Conservation (phyloP, 2,797 vertebrate species). For the Siniperca undulata region DNA sequence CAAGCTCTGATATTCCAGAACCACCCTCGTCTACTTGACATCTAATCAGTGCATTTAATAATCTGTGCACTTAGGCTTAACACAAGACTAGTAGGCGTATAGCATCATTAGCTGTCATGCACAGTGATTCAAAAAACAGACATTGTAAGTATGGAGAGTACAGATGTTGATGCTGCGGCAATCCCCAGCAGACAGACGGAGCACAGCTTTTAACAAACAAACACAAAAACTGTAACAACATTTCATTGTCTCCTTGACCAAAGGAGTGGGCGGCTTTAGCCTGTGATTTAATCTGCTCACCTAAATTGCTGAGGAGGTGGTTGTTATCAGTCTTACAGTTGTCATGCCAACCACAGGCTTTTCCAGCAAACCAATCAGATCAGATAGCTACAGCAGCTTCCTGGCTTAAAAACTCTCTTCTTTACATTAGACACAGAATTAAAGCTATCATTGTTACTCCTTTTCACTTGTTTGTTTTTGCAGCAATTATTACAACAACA, state of each 20-base stretch:
- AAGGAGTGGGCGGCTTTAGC: constrained; percentile 26
- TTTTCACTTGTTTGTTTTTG: neutral
- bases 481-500: neutral
- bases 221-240: neutral
- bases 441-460: neutral
- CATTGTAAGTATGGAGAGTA: neutral
- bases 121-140: neutral
- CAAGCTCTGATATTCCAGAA: neutral
- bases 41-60: neutral
- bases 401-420: neutral
- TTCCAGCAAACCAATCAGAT: neutral
- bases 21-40: neutral
- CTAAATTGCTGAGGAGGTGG: constrained; percentile 34
- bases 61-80: neutral
- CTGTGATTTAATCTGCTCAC: constrained; percentile 26
- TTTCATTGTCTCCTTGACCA: constrained; percentile 21
- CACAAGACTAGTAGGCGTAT: neutral
- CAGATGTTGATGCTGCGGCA: neutral
- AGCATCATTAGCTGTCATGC: neutral
- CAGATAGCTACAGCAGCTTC: constrained; percentile 1
- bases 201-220: constrained; percentile 26
- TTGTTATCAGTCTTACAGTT: constrained; percentile 25
- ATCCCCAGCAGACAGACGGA: neutral
- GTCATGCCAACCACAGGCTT: constrained; percentile 38
- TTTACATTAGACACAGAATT: neutral